phyloP scores from a whole-genome alignment of 2,113 vertebrate species.

The Platysteira castanea region DNA sequence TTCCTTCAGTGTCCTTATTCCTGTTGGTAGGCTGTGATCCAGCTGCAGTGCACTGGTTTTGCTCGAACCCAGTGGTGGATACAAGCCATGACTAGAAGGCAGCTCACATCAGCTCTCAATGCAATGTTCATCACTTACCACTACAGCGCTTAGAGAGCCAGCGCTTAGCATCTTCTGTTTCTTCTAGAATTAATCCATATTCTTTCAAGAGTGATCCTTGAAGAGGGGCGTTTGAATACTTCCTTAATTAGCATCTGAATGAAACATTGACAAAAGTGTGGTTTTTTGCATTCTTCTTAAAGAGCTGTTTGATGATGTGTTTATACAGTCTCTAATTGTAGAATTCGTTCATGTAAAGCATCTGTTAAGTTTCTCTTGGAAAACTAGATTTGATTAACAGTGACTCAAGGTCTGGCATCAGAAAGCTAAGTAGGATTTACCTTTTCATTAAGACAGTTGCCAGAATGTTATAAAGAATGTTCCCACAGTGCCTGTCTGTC shows the following conservation, averaged over 20 bases:
- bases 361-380: neutral
- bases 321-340: neutral
- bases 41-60: neutral
- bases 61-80: fast-evolving
- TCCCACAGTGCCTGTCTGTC: neutral
- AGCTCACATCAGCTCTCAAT: neutral
- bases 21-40: neutral
- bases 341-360: neutral
- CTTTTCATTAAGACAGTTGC: neutral
- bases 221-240: neutral
- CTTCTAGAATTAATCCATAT: neutral
- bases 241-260: neutral
- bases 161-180: neutral
- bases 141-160: neutral
- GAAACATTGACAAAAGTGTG: neutral
- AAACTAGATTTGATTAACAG: neutral
- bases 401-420: neutral
- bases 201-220: neutral
- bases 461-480: neutral
- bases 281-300: neutral
- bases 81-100: neutral
- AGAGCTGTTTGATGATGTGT: neutral
- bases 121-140: neutral
- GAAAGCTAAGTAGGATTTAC: neutral
- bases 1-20: neutral